phyloP scores from a whole-genome alignment of 2,888 invertebrate genomes.

The Xylocampa areola region DNA sequence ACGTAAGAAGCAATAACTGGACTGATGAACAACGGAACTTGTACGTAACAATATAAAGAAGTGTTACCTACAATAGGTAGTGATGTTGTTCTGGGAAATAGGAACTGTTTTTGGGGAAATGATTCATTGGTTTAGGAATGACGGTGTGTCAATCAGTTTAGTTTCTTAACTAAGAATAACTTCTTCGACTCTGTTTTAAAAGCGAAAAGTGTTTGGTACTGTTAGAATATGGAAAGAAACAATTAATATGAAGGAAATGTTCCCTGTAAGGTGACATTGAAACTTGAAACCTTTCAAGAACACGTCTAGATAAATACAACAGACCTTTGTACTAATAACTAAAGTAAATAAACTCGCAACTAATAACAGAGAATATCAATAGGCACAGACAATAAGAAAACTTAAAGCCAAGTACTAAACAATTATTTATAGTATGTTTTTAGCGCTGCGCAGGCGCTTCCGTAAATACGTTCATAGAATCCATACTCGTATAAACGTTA shows the following conservation, averaged over 20 bases:
- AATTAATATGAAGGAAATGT: too few species aligned
- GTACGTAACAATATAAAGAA: slow-evolving; percentile 41
- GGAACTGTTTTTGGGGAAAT: slow-evolving; percentile 26
- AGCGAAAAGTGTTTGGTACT: too few species aligned
- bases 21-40: slow-evolving; percentile 47
- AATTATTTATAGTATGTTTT: slow-evolving; percentile 57
- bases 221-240: too few species aligned
- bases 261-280: too few species aligned
- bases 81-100: slow-evolving; percentile 36
- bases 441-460: slow-evolving; percentile 57
- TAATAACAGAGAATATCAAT: slow-evolving; percentile 40
- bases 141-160: too few species aligned
- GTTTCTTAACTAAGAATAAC: too few species aligned
- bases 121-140: slow-evolving; percentile 18
- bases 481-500: slow-evolving; percentile 43
- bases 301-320: not conserved
- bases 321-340: not conserved
- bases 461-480: slow-evolving; percentile 59
- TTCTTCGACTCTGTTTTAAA: too few species aligned
- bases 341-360: slow-evolving; percentile 24
- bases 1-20: slow-evolving; percentile 48
- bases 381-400: slow-evolving; percentile 44
- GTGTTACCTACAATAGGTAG: too few species aligned
- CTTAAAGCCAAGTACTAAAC: slow-evolving; percentile 46
- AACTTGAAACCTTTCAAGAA: too few species aligned